Base-by-base conservation (phyloP, 1,140 invertebrate genomes). In the Gonioctena quinquepunctata region DNA sequence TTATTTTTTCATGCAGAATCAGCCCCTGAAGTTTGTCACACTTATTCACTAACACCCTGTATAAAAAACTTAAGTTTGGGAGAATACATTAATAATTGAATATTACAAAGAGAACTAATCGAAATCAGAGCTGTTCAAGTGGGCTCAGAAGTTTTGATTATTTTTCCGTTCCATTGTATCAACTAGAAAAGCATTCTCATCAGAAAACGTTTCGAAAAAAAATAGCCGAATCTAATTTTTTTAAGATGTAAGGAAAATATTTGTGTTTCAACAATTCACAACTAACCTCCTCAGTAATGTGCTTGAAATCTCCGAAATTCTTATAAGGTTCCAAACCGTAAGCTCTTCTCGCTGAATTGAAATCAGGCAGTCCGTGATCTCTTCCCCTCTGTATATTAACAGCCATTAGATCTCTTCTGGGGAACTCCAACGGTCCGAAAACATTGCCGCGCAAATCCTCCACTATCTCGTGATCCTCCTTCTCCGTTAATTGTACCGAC, bases 351-450 rank as follows among this genome's bases (percentile, higher is more conserved):
- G 88, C 88, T 2, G 86, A 86, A 77, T 91, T 91, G 79, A 90
- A 92, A 81, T 90, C 87, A 1, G 89, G 89, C 7, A 91, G 73
- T 26, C 89, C 90, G 77, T 91, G 90, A 75, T 92, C 90, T 50
- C 91, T 78, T 21, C 86, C 90, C 68, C 89, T 80, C 85, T 92
- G 90, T 59, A 92, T 90, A 69, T 90, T 91, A 33, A 89, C 78
- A 1, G 89, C 88, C 79, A 90, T 89, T 26, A 89, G 80, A 80
- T 92, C 90, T 56, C 89, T 84, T 57, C 90, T 82, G 2, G 90
- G 89, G 79, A 90, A 92, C 80, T 92, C 90, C 69, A 91, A 80
- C 2, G 90, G 89, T 0, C 91, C 91, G 79, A 90, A 91, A 27
- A 89, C 88, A 72, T 81, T 85, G 0, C 88, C 89, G 76, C 89